Evolutionary conservation across 2,113 vertebrate species (phyloP), one percentile per base, ranked within the genome.

Genomic region (Oceanites oceanicus): DNA sequence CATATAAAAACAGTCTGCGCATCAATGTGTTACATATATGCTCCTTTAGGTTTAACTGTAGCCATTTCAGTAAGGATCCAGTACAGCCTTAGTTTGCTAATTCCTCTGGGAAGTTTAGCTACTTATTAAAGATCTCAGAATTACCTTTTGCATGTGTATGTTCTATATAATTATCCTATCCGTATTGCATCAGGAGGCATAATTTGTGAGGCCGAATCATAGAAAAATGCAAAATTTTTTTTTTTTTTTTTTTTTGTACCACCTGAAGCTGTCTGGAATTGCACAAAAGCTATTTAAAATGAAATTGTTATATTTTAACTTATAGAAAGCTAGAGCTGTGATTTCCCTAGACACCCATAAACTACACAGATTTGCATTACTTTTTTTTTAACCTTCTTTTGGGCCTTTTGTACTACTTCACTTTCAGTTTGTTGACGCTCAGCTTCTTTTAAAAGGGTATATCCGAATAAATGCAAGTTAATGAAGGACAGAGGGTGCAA

Each of bases 381-480:
- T 79, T 75, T 87, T 94, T 94, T 96, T 96, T 94, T 92, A 89
- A 89, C 86, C 61, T 95, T 92, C 65, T 74, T 95, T 85, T 94
- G 87, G 91, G 91, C 62, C 81, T 82, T 94, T 93, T 90, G 66
- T 85, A 17, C 44, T 34, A 63, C 77, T 95, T 30, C 49, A 68
- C 49, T 85, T 91, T 21, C 56, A 52, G 70, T 75, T 82, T 76
- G 91, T 87, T 91, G 93, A 72, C 76, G 74, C 62, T 91, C 68
- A 90, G 65, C 66, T 93, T 56, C 81, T 89, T 92, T 95, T 85
- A 81, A 91, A 95, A 93, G 92, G 61, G 36, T 88, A 58, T 91
- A 86, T 75, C 56, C 0, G 4, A 96, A 94, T 97, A 96, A 95
- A 92, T 97, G 65, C 73, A 96, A 95, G 84, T 96, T 96, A 95